phyloP scores from a whole-genome alignment of 2,797 vertebrate species.

The Pteronotus mesoamericanus region DNA sequence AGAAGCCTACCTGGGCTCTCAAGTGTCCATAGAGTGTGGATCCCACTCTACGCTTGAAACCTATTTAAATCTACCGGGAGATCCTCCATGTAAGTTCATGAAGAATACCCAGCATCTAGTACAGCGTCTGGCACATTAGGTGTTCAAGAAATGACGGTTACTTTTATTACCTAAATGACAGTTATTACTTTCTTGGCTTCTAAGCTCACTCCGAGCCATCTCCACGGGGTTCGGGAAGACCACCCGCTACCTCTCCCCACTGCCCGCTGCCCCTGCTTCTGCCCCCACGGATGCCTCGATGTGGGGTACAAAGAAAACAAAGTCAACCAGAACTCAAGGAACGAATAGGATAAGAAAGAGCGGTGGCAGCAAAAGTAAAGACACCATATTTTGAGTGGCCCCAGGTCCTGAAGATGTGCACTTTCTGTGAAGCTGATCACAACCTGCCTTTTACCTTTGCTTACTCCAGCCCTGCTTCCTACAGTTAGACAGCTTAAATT shows the following conservation, averaged over 20 bases:
- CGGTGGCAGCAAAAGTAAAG: not conserved
- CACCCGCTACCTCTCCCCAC: not conserved
- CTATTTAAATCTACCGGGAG: not conserved
- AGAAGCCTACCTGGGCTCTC: not conserved
- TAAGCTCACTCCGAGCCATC: not conserved
- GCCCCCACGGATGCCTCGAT: not conserved
- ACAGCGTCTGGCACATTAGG: not conserved
- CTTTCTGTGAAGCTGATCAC: not conserved
- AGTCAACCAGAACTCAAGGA: not conserved
- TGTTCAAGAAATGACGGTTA: not conserved
- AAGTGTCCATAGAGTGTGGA: not conserved
- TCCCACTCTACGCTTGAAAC: not conserved
- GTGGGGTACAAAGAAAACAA: not conserved
- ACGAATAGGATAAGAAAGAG: not conserved
- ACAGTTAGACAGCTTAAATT: not conserved
- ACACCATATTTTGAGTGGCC: not conserved
- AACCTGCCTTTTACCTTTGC: not conserved
- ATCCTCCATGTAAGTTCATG: not conserved
- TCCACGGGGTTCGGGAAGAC: not conserved
- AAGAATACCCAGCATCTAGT: not conserved
- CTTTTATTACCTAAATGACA: not conserved
- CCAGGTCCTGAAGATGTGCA: not conserved
- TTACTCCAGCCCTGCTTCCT: not conserved
- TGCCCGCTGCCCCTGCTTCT: no score
- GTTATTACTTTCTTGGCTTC: not conserved